Evolutionary conservation across 2,113 vertebrate genomes (phyloP), one percentile per base, ranked within the genome.

Genomic region (Psilopsiagon aymara): DNA sequence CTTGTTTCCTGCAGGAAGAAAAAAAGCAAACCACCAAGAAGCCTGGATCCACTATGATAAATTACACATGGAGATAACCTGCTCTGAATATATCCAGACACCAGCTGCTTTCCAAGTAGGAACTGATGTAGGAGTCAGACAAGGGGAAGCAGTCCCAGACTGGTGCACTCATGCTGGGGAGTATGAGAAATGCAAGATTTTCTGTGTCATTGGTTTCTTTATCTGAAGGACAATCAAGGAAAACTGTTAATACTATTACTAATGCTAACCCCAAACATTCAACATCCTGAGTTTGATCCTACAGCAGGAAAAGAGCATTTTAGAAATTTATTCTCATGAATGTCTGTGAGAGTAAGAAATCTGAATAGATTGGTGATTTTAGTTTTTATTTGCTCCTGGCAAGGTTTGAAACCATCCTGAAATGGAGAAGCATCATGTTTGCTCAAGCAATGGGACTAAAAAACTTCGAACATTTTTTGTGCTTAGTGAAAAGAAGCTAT

Each of bases 51-150:
- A 33, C 78, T 69, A 53, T 82, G 71, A 82, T 92, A 85, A 66
- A 79, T 92, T 83, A 71, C 85, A 63, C 77, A 59, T 86, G 85
- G 85, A 93, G 82, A 94, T 82, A 96, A 93, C 79, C 91, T 82
- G 90, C 46, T 90, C 82, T 73, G 88, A 94, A 90, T 90, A 46
- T 77, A 93, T 95, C 95, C 71, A 57, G 85, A 93, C 70, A 82
- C 67, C 44, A 90, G 70, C 67, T 94, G 94, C 90, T 73, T 90
- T 94, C 85, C 92, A 92, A 94, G 92, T 83, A 80, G 92, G 75
- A 80, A 29, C 79, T 96, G 90, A 92, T 90, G 64, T 24, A 86
- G 53, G 55, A 96, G 85, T 92, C 79, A 93, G 82, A 90, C 75
- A 90, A 96, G 94, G 70, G 47, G 66, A 92, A 95, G 73, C 79